Conservation (phyloP, 2,888 invertebrate species). For the Drosophila histrio region DNA sequence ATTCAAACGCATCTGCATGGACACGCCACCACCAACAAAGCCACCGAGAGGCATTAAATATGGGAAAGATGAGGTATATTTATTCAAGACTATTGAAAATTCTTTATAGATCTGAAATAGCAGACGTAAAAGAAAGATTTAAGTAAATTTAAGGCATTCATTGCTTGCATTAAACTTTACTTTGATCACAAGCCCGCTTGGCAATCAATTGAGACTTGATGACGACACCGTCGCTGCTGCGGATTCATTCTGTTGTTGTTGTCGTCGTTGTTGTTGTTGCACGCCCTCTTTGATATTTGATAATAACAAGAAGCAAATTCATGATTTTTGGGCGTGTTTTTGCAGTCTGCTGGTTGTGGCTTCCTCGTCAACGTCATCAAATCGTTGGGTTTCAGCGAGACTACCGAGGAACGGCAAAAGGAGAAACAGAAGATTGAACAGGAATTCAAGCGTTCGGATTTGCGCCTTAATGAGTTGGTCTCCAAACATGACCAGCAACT, state of each 20-base stretch:
- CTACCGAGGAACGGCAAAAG: conserved; percentile 95
- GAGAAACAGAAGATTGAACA: conserved; percentile 97
- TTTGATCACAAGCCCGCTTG: neutral
- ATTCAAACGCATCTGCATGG: conserved; percentile 84
- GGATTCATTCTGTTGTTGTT: conserved; percentile 3
- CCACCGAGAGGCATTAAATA: conserved; percentile 94
- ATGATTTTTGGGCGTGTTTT: conserved; percentile 10
- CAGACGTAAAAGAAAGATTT: neutral
- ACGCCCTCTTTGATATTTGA: conserved; percentile 62
- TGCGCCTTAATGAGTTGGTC: conserved; percentile 93
- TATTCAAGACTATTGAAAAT: conserved; percentile 5
- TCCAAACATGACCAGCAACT: conserved; percentile 94
- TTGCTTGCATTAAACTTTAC: neutral
- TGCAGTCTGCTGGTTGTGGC: conserved; percentile 89
- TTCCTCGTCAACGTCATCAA: conserved; percentile 97
- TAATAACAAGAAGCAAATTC: conserved; percentile 15
- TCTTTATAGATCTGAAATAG: neutral
- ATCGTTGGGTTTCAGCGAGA: conserved; percentile 96
- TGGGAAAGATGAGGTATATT: conserved; percentile 91
- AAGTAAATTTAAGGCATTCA: neutral
- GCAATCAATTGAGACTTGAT: conserved; percentile 35
- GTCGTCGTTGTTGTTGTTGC: conserved; percentile 30
- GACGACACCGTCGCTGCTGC: conserved; percentile 56
- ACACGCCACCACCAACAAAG: conserved; percentile 90
- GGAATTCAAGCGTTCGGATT: conserved; percentile 96